These are phyloP conservation scores for Polypterus senegalus DNA, from an alignment of 2,113 vertebrate species.

Conservation along the genomic window DNA sequence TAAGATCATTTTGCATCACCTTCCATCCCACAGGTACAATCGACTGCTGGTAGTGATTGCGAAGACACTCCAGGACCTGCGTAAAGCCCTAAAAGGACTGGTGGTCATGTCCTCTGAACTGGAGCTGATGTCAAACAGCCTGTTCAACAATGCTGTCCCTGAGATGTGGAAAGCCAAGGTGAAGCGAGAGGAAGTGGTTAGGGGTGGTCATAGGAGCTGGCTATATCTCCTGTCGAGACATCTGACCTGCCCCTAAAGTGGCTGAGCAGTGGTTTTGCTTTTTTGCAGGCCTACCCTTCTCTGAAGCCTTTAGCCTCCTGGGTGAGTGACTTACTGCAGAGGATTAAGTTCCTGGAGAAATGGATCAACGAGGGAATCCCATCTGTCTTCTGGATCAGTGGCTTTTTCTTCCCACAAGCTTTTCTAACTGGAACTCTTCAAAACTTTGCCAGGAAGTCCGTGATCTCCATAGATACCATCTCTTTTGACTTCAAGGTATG, in stretches of 20 bases:
- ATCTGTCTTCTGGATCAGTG: slow-evolving; percentile 79
- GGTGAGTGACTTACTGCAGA: slow-evolving; percentile 68
- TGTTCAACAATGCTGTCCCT: slow-evolving; percentile 73
- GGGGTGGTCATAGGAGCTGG: too few species aligned
- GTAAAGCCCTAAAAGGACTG: slow-evolving; percentile 76
- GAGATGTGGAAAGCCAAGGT: slow-evolving; percentile 75
- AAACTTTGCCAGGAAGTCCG: slow-evolving; percentile 65
- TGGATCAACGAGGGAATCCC: slow-evolving; percentile 70
- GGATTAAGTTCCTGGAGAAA: slow-evolving; percentile 55
- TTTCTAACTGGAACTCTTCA: slow-evolving; percentile 83
- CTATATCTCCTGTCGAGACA: slow-evolving; percentile 13
- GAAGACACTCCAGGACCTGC: slow-evolving; percentile 57
- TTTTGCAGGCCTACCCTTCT: slow-evolving; percentile 63
- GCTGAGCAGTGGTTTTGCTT: neutral
- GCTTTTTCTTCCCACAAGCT: slow-evolving; percentile 84
- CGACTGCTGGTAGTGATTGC: slow-evolving; percentile 61
- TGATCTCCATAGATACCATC: slow-evolving; percentile 69
- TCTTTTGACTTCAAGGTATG: slow-evolving; percentile 71
- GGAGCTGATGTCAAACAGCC: slow-evolving; percentile 73
- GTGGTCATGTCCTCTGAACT: slow-evolving; percentile 80
- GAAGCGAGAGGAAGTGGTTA: neutral
- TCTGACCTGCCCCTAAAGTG: neutral
- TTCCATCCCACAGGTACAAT: slow-evolving; percentile 60
- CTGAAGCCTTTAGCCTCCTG: slow-evolving; percentile 80
- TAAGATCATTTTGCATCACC: fast-evolving